Base-by-base conservation (phyloP, 2,888 invertebrate genomes). In the Xylocampa areola region DNA sequence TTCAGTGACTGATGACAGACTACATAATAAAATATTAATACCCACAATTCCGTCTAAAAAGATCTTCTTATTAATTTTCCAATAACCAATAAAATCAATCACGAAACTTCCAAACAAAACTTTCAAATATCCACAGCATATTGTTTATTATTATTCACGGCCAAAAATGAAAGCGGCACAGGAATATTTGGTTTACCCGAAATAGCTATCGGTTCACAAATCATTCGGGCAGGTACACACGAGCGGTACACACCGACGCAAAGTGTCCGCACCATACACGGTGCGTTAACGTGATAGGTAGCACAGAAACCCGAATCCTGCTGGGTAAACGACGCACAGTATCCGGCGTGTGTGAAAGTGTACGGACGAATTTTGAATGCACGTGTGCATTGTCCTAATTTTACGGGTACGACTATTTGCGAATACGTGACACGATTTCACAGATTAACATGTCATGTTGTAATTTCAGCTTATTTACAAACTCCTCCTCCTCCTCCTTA, bases 161-260 rank as follows among this genome's bases (percentile, higher is more conserved):
- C 68, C 78, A 84, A 90, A 92, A 92, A 88, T 81, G 88, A 91
- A 92, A 91, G 87, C 86, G 81, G 84, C 74, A 67, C 81, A 73
- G 81, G 83, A 83, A 86, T 89, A 89, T 90, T 91, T 88, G 77
- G 82, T 84, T 87, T 83, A 84, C 86, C 86, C 77, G 76, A 89
- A 93, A 94, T 92, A 92, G 90, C 89, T 91, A 89, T 90, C 89
- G 82, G 75, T 77, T 81, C 83, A 88, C 87, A 86, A 88, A 90
- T 90, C 89, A 87, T 84, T 85, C 68, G 64, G 71, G 80, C 88
- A 89, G 87, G 88, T 88, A 85, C 77, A 80, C 79, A 53, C 53
- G 39, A 35, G 30, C 39, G 44, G 60, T 13, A 8, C 48, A 58
- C 47, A 44, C 53, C 49, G 65, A 57, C 66, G 62, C 65, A 43